These are phyloP conservation scores for Neoascia interrupta DNA, from an alignment of 2,888 invertebrate genomes.

Conservation along the genomic window DNA sequence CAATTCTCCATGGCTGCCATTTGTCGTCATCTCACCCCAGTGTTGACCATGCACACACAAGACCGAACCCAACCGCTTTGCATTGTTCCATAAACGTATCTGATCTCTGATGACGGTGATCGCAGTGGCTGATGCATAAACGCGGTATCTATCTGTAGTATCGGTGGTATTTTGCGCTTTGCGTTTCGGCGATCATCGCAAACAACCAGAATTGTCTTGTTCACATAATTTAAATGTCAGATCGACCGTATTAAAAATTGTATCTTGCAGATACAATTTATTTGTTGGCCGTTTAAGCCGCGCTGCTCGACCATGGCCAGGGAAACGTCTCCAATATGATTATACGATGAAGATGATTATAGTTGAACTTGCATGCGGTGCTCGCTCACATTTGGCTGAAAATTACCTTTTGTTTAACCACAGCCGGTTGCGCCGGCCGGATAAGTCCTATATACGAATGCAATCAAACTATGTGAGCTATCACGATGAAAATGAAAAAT, in stretches of 20 bases:
- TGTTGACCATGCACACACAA: slow-evolving; percentile 24
- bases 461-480: slow-evolving; percentile 46
- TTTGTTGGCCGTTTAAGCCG: slow-evolving; percentile 32
- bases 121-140: slow-evolving; percentile 60
- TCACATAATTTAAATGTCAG: slow-evolving; percentile 80
- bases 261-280: slow-evolving; percentile 69
- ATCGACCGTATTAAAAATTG: slow-evolving; percentile 79
- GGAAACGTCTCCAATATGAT: slow-evolving; percentile 63
- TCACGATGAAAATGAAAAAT: slow-evolving; percentile 48
- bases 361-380: slow-evolving; percentile 62
- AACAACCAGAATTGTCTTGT: slow-evolving; percentile 73
- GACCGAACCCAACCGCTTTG: slow-evolving; percentile 39
- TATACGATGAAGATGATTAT: slow-evolving; percentile 66
- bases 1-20: slow-evolving; percentile 58
- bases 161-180: slow-evolving; percentile 67
- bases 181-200: slow-evolving; percentile 63
- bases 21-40: slow-evolving; percentile 54
- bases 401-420: slow-evolving; percentile 51
- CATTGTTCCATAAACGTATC: slow-evolving; percentile 66
- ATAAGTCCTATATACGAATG: background rate
- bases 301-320: slow-evolving; percentile 10
- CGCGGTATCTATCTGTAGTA: slow-evolving; percentile 68
- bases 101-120: slow-evolving; percentile 55
- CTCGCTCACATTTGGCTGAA: slow-evolving; percentile 59
- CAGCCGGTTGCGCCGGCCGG: background rate